phyloP scores from a whole-genome alignment of 1,140 invertebrate species.

The Latrodectus geometricus region DNA sequence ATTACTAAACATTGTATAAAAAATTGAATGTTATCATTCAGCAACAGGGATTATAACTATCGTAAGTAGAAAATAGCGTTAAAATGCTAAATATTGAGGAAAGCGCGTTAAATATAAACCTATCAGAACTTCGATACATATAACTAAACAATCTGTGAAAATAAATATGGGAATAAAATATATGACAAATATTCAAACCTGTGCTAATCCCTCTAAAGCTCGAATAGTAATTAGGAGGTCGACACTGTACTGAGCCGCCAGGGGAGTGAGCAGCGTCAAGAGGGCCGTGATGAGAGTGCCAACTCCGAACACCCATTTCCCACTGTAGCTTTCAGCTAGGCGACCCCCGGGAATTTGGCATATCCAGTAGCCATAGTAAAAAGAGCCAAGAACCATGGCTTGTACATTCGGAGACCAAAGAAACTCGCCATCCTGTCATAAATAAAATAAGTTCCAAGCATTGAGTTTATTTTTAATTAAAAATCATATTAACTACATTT shows the following conservation, averaged over 20 bases:
- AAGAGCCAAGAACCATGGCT: constrained; percentile 87
- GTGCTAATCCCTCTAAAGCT: constrained; percentile 87
- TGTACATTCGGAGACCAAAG: constrained; percentile 83
- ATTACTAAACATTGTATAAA: too few relatives aligned
- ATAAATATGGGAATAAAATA: too few relatives aligned
- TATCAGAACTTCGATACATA: too few relatives aligned
- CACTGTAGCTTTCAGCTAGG: constrained; percentile 89
- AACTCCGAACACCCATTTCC: constrained; percentile 86
- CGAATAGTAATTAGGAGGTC: constrained; percentile 78
- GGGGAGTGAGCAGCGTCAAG: constrained; percentile 78
- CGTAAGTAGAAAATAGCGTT: too few relatives aligned
- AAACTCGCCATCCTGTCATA: constrained; percentile 72
- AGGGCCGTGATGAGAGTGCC: constrained; percentile 84
- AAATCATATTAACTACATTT: too few relatives aligned
- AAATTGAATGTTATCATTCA: too few relatives aligned
- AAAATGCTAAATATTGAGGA: too few relatives aligned
- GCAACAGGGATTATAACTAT: too few relatives aligned
- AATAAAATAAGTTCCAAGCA: not conserved
- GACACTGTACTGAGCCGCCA: constrained; percentile 71
- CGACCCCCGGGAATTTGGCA: constrained; percentile 99
- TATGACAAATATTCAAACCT: constrained; percentile 76
- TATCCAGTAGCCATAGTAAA: constrained; percentile 98
- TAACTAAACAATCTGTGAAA: too few relatives aligned
- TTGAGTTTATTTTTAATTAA: too few relatives aligned
- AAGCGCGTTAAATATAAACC: too few relatives aligned